Conservation (phyloP, 1,140 invertebrate species). For the Drosophila navojoa region DNA sequence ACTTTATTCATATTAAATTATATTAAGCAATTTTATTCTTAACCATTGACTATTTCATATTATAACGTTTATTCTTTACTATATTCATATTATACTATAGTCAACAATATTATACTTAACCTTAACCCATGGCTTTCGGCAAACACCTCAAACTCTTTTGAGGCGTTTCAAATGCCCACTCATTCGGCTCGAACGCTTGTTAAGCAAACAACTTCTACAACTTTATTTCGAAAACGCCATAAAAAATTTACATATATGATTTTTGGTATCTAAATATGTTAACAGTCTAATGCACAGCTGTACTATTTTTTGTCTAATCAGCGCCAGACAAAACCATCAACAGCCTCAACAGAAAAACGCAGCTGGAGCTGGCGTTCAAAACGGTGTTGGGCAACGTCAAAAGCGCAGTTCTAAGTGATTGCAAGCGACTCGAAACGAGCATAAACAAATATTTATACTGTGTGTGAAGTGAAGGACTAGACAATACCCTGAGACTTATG, state of each 20-base stretch:
- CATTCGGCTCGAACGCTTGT: not conserved
- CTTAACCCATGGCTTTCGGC: too few relatives aligned
- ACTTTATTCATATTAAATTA: too few relatives aligned
- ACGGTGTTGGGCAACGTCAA: conserved; percentile 32
- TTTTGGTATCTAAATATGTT: conserved; percentile 19
- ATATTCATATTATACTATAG: too few relatives aligned
- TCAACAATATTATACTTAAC: too few relatives aligned
- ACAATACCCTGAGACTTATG: too few relatives aligned
- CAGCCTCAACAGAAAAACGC: conserved; percentile 47
- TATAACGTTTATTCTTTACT: too few relatives aligned
- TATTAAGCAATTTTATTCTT: too few relatives aligned
- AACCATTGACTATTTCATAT: too few relatives aligned
- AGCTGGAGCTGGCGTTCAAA: conserved; percentile 69
- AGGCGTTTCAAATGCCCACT: not conserved
- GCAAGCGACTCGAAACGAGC: not conserved
- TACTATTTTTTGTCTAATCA: conserved; percentile 24
- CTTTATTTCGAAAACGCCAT: not conserved
- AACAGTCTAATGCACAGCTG: conserved; percentile 3
- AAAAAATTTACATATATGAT: not conserved
- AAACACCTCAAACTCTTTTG: not conserved
- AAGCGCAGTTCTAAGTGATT: conserved; percentile 43
- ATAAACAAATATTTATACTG: too few relatives aligned
- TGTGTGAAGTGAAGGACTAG: too few relatives aligned
- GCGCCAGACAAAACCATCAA: conserved; percentile 16
- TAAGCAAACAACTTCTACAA: conserved; percentile 2